A percentile compares a stretch with the other conserved stretches of the same genome.
phyloP scores from a whole-genome alignment of 2,888 invertebrate genomes.

The Bugula neritina region DNA sequence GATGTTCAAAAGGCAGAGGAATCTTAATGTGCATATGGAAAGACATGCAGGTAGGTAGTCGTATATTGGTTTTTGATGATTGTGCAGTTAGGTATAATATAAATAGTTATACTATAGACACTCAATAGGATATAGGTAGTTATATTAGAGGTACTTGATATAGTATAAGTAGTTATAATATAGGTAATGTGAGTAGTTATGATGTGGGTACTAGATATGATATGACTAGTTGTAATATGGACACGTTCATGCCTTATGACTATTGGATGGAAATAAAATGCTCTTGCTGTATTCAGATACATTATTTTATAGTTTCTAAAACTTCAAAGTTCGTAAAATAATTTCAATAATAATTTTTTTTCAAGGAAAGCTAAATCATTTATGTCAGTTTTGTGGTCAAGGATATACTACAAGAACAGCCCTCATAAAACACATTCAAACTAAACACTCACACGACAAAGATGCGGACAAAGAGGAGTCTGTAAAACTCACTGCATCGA shows the following conservation, averaged over 20 bases:
- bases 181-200: no score
- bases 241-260: no score
- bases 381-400: conserved; percentile 15
- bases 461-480: background rate
- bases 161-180: no score
- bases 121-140: background rate
- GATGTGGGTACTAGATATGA: no score
- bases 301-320: no score
- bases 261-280: no score
- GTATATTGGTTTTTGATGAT: background rate
- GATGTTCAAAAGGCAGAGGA: background rate
- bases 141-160: background rate
- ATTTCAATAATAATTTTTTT: no score
- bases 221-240: no score
- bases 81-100: background rate
- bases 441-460: conserved; percentile 1
- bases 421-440: background rate
- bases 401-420: background rate
- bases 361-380: background rate
- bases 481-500: background rate
- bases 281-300: no score
- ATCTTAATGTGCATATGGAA: background rate
- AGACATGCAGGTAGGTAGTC: conserved; percentile 10
- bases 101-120: background rate
- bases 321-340: no score